phyloP scores from a whole-genome alignment of 2,888 invertebrate species.

The Drosophila ezoana region DNA sequence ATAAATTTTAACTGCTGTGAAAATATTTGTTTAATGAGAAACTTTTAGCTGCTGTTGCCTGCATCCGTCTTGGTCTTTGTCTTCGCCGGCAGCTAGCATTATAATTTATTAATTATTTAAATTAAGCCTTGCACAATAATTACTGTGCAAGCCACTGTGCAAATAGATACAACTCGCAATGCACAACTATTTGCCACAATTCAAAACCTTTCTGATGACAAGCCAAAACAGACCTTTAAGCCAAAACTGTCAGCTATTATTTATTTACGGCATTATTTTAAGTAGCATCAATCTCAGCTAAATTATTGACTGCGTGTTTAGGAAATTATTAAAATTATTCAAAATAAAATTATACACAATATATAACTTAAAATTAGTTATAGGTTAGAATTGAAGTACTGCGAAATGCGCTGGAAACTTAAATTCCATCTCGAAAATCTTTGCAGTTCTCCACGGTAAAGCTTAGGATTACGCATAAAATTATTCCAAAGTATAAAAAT shows the following conservation, averaged over 20 bases:
- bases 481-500: no score
- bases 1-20: constrained; percentile 81
- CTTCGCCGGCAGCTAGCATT: constrained; percentile 34
- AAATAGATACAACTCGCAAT: constrained; percentile 32
- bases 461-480: no score
- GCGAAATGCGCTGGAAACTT: no score
- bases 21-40: constrained; percentile 82
- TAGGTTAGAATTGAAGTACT: no score
- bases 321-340: no score
- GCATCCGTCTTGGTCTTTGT: constrained; percentile 26
- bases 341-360: no score
- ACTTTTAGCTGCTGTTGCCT: constrained; percentile 71
- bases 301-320: background rate
- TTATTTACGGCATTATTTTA: constrained; percentile 27
- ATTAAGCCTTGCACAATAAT: constrained; percentile 63
- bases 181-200: constrained; percentile 33
- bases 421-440: no score
- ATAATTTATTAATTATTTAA: constrained; percentile 81
- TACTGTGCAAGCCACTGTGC: constrained; percentile 44
- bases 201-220: constrained; percentile 24
- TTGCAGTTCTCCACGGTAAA: no score
- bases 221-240: constrained; percentile 5
- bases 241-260: constrained; percentile 26
- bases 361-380: no score
- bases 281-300: constrained; percentile 4